Evolutionary conservation across 2,797 vertebrate genomes (phyloP), one percentile per base, ranked within the genome.

Genomic region (Scarus forsteni): DNA sequence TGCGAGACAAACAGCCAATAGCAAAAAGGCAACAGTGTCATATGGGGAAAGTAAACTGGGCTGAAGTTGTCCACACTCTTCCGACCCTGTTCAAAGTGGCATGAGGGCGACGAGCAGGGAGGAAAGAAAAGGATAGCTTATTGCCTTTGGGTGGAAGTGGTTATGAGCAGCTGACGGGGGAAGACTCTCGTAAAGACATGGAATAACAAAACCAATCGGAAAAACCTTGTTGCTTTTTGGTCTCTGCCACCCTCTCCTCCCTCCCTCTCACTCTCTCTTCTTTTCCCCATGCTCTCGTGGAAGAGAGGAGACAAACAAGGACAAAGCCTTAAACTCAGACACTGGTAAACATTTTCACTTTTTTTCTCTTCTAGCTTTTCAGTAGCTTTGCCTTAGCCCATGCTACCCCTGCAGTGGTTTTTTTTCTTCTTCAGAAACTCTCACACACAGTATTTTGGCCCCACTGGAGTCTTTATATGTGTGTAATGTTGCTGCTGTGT

Each of bases 281-380:
- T 78, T 80, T 38, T 58, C 18, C 11, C 43, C 75, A 90, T 87
- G 80, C 77, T 83, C 51, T 75, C 76, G 52, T 77, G 79, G 90
- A 89, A 88, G 87, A 86, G 81, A 91, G 86, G 90, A 91, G 59
- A 91, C 83, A 75, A 85, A 91, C 83, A 81, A 83, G 85, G 90
- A 92, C 89, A 87, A 36, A 91, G 79, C 70, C 80, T 92, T 93
- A 87, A 93, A 84, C 90, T 90, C 85, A 68, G 89, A 93, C 10
- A 63, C 91, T 43, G 93, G 93, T 95, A 94, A 94, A 87, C 36
- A 60, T 44, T 80, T 73, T 12, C 0, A 1, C 40, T 48, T 53
- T 75, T 76, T 60, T 73, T 46, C 39, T 73, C 18, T 57, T 67
- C 13, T 34, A 60, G 44, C 35, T 34, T 64, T 68, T 57, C n/a